Base-by-base conservation (phyloP, 2,888 invertebrate species). In the Pristionchus entomophagus region DNA sequence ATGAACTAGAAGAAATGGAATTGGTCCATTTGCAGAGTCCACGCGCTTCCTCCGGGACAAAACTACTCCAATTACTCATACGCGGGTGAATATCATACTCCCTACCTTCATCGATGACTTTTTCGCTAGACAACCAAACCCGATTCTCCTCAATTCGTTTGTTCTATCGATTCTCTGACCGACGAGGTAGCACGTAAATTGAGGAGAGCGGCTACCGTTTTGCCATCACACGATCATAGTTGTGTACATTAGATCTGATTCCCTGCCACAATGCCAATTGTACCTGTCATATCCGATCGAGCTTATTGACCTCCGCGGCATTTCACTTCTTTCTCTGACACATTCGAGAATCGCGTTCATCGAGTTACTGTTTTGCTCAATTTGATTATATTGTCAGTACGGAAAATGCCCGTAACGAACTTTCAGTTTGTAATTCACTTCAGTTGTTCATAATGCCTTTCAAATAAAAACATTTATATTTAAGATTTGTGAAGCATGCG, bases 51-150 rank as follows among this genome's bases (percentile, higher is more conserved):
- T 51, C 45, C 88, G 88, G 85, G 87, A 89, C 89, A 49, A 87
- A 84, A 88, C 65, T 90, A 90, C 69, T 87, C 88, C 22, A 90
- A 89, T 81, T 90, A 90, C 85, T 88, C 89, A 3, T 90, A 89
- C 85, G 88, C 89, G 73, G 90, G 89, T 81, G 89, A 90, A 81
- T 90, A 89, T 65, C 89, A 90, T 83, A 84, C 84, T 35, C 84
- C 84, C 3, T 84, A 84, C 53, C 32, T 73, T n/a, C n/a, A n/a
- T n/a, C 84, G 84, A 69, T 84, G 73, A 84, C 53, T 41, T n/a
- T n/a, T n/a, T 62, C 62, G 62, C 73, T 73, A 78, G 45, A 17
- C 38, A 19, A 14, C 29, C 49, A 41, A 51, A 81, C 56, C 81
- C 56, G 81, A 53, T 41, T 29, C n/a, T 32, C 14, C 19, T 26